These are phyloP conservation scores for Illadopsis cleaveri DNA, from an alignment of 2,113 vertebrate species.

Conservation along the genomic window DNA sequence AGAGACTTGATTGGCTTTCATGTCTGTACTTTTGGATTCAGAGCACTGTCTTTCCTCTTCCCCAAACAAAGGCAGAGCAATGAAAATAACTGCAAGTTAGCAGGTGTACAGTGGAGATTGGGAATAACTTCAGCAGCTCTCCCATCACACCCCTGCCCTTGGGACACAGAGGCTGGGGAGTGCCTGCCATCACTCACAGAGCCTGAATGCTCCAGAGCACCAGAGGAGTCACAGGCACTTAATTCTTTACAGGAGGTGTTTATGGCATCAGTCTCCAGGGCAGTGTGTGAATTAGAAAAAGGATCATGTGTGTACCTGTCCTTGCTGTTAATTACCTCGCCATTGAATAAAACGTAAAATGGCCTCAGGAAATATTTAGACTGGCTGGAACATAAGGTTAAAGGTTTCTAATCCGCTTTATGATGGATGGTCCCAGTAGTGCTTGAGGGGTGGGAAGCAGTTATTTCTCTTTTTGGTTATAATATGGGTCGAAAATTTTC, in stretches of 20 bases:
- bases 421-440: background rate
- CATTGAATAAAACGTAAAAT: background rate
- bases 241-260: background rate
- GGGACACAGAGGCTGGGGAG: background rate
- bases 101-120: background rate
- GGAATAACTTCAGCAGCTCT: background rate
- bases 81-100: background rate
- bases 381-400: constrained; percentile 22
- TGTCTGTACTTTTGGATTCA: background rate
- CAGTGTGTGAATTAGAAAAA: background rate
- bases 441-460: background rate
- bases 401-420: constrained; percentile 5
- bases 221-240: background rate
- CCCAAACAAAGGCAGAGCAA: background rate
- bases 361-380: constrained; percentile 30
- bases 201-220: background rate
- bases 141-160: background rate
- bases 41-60: background rate
- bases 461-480: background rate
- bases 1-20: background rate
- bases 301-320: background rate
- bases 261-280: background rate
- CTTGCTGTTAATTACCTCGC: constrained; percentile 44
- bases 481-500: background rate
- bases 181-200: background rate